Evolutionary conservation across 2,113 vertebrate genomes (phyloP).

Genomic region (Neogobius melanostomus): DNA sequence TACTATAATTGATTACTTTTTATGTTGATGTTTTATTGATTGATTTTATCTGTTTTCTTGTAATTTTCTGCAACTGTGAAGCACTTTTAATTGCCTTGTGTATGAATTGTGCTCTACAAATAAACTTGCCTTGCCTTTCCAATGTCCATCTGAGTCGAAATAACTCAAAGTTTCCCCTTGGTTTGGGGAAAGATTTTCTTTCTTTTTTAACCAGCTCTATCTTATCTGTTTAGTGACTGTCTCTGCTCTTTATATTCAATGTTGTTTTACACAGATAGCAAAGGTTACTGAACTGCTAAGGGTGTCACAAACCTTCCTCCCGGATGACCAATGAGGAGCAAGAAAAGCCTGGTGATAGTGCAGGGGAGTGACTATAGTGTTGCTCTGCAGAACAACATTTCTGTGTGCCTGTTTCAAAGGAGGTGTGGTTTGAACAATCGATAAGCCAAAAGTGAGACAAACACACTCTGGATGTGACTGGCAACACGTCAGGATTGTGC

Average conservation of each 20-base stretch:
- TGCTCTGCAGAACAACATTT: slow-evolving; percentile 35
- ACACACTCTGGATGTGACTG: slow-evolving; percentile 19
- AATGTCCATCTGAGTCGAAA: too few relatives aligned
- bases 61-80: too few relatives aligned
- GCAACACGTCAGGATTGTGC: not conserved
- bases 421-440: slow-evolving; percentile 14
- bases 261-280: slow-evolving; percentile 18
- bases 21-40: too few relatives aligned
- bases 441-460: slow-evolving; percentile 37
- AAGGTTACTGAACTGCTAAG: slow-evolving; percentile 49
- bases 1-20: too few relatives aligned
- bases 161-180: too few relatives aligned
- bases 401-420: slow-evolving; percentile 26
- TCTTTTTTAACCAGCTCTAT: not conserved
- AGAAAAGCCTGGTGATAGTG: slow-evolving; percentile 45
- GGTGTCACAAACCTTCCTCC: slow-evolving; percentile 37
- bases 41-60: too few relatives aligned
- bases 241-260: slow-evolving; percentile 14
- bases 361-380: slow-evolving; percentile 3
- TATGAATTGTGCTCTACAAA: too few relatives aligned
- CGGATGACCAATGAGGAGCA: slow-evolving; percentile 57
- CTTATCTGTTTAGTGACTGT: slow-evolving; percentile 3
- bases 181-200: not conserved
- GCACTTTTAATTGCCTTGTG: too few relatives aligned
- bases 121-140: too few relatives aligned